phyloP scores from a whole-genome alignment of 1,140 invertebrate species.

The Frieseomelitta varia region DNA sequence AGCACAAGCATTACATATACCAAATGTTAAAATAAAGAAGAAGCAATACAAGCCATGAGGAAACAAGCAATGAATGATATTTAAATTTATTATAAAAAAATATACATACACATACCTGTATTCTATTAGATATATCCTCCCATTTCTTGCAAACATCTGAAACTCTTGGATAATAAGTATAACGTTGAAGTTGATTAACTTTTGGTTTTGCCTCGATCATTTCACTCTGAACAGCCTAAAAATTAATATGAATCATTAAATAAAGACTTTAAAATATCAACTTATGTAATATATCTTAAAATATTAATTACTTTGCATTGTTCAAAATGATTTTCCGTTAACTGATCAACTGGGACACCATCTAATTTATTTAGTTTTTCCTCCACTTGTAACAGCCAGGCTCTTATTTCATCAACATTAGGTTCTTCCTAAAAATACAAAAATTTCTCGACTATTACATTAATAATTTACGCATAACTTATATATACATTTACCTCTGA shows the following conservation, averaged over 20 bases:
- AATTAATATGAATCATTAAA: constrained; percentile 32
- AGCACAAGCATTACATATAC: constrained; percentile 72
- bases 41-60: constrained; percentile 69
- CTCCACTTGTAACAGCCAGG: constrained; percentile 81
- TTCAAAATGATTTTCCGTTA: constrained; percentile 80
- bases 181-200: constrained; percentile 77
- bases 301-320: constrained; percentile 77
- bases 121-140: constrained; percentile 76
- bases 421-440: constrained; percentile 73
- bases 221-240: constrained; percentile 77
- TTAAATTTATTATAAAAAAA: constrained; percentile 48
- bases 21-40: constrained; percentile 70
- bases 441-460: constrained; percentile 5
- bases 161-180: constrained; percentile 77
- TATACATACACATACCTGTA: constrained; percentile 72
- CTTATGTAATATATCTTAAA: not conserved
- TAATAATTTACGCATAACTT: not conserved
- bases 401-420: constrained; percentile 81
- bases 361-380: constrained; percentile 78
- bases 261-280: constrained; percentile 1
- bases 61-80: constrained; percentile 72
- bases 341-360: constrained; percentile 72
- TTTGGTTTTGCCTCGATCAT: constrained; percentile 79
- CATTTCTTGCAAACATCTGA: constrained; percentile 77
- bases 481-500: constrained; percentile 69